Conservation (phyloP, 2,113 vertebrate species). For the Saccopteryx bilineata region DNA sequence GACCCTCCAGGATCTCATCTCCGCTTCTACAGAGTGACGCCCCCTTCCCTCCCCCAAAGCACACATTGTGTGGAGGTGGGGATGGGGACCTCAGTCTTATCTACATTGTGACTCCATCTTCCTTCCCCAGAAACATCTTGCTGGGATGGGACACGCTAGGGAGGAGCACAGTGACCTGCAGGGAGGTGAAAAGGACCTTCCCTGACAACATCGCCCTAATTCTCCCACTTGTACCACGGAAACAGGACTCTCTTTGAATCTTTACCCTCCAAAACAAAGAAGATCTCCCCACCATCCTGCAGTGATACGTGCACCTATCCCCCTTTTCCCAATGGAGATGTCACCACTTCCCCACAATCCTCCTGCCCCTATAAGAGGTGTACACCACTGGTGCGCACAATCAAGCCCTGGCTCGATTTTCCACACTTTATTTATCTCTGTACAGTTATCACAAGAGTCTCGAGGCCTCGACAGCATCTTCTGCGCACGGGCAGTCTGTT, state of each 20-base stretch:
- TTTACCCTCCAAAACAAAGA: neutral
- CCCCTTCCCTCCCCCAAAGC: neutral
- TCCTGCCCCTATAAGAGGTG: too few relatives aligned
- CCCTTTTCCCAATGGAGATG: neutral
- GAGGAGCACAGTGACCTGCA: neutral
- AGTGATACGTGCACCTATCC: neutral
- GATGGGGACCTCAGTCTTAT: neutral
- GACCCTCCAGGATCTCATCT: neutral
- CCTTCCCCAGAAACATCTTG: neutral
- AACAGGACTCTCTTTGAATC: neutral
- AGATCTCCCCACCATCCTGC: neutral
- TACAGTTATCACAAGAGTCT: slow-evolving; percentile 19
- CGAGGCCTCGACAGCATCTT: neutral
- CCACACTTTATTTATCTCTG: slow-evolving; percentile 79
- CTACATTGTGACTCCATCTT: too few relatives aligned
- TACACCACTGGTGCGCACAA: neutral
- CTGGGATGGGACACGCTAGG: accelerated
- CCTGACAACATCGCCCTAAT: neutral
- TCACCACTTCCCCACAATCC: neutral
- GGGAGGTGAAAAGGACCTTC: neutral
- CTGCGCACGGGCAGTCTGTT: slow-evolving; percentile 4
- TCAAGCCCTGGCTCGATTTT: neutral
- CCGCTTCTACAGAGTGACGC: neutral
- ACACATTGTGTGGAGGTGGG: neutral
- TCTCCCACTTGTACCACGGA: neutral